Base-by-base conservation (phyloP, 2,888 invertebrate species). In the Hoplodrina ambigua region DNA sequence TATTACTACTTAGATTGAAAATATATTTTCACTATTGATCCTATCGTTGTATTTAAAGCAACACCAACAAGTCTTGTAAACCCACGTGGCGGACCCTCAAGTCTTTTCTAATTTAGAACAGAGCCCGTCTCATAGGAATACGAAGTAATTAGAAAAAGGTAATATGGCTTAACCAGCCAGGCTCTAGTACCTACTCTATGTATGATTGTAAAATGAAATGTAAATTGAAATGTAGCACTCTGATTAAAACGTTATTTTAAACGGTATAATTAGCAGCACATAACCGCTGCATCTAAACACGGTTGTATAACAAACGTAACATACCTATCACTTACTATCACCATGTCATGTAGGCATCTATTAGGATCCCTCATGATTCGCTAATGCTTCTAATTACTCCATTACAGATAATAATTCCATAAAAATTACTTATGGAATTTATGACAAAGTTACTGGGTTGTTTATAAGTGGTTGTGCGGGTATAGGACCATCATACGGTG, bases 361-460 rank as follows among this genome's bases (percentile, higher is more conserved):
- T 92, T 90, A 82, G 87, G 82, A 80, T 91, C 95, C 94, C 95
- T 85, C 94, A 95, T 95, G 86, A 91, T 85, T 85, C 87, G 89
- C 89, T 90, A 91, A 91, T 86, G 67, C 74, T 85, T 83, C 86
- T 91, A 94, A 94, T 93, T 92, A 88, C 88, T 86, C 83, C 88
- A 91, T 92, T 92, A 92, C 81, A 80, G 93, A 91, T 93, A 93
- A 90, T 90, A 88, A 88, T 91, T 88, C 87, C 81, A 82, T 88
- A 87, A 91, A 85, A 91, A 92, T 91, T 87, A 85, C 90, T 88
- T 86, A 87, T 90, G 94, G 94, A 91, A 94, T 94, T 92, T 90
- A 86, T 91, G 89, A 87, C 88, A 86, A 83, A 74, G 85, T 78
- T 86, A 83, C 84, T 85, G 83, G 84, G 85, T 79, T 82, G 86